Conservation (phyloP, 2,113 vertebrate genomes). For the Alaudala cheleensis region DNA sequence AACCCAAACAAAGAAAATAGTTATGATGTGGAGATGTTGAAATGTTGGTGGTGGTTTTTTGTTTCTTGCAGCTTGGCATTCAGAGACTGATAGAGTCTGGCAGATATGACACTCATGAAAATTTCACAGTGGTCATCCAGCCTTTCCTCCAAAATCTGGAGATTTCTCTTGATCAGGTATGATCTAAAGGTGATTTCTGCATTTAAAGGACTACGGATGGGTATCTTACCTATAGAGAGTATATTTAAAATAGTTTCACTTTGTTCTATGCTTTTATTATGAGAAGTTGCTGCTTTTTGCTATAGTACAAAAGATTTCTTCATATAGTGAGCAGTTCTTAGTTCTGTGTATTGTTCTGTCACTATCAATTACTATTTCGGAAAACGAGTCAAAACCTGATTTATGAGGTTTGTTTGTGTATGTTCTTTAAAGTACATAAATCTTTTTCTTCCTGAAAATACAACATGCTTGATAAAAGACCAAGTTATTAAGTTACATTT, state of each 20-base stretch:
- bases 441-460: not conserved
- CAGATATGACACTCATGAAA: slow-evolving; percentile 79
- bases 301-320: not conserved
- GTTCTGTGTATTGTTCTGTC: not conserved
- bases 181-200: not conserved
- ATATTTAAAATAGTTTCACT: not conserved
- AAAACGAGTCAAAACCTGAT: not conserved
- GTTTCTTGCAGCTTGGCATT: slow-evolving; percentile 70
- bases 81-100: slow-evolving; percentile 79
- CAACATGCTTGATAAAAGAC: not conserved
- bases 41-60: not conserved
- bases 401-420: not conserved
- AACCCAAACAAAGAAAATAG: not conserved
- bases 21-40: not conserved
- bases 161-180: slow-evolving; percentile 76
- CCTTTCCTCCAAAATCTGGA: slow-evolving; percentile 74
- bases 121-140: slow-evolving; percentile 89
- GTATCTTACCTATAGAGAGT: not conserved
- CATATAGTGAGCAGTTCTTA: not conserved
- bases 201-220: not conserved
- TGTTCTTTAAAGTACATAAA: not conserved
- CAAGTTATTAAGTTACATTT: not conserved
- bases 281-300: not conserved
- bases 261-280: not conserved
- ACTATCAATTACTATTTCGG: not conserved